Evolutionary conservation across 2,113 vertebrate genomes (phyloP).

Genomic region (Stercorarius parasiticus): DNA sequence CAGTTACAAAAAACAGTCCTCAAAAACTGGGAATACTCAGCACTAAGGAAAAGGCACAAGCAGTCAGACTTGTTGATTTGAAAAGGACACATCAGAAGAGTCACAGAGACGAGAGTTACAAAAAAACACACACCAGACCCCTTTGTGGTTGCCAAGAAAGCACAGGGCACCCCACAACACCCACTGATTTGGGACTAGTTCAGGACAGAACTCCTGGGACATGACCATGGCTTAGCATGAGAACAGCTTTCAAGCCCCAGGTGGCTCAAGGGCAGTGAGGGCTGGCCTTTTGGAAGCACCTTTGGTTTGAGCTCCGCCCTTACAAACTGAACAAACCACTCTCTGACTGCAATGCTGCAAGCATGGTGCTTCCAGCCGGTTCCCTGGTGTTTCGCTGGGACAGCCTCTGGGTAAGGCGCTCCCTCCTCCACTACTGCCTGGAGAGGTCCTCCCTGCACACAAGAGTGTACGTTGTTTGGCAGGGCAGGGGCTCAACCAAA

Average conservation of each 20-base stretch:
- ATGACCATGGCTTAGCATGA: background rate
- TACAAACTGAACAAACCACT: background rate
- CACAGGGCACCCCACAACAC: background rate
- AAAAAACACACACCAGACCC: background rate
- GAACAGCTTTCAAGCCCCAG: background rate
- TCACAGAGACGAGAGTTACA: background rate
- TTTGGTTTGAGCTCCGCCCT: background rate
- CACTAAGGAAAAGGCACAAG: background rate
- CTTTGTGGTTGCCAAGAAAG: background rate
- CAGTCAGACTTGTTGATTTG: background rate
- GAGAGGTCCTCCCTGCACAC: background rate
- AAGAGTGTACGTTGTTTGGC: fast-evolving
- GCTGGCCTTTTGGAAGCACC: background rate
- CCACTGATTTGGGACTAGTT: background rate
- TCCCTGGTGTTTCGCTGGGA: background rate
- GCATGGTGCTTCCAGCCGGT: background rate
- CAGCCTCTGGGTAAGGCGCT: background rate
- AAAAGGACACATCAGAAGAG: background rate
- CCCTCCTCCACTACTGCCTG: background rate
- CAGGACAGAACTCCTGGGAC: background rate
- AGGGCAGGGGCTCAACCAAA: background rate
- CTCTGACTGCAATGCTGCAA: background rate
- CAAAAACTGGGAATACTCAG: background rate
- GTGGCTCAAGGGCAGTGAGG: background rate
- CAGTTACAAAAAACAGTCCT: background rate